Conservation (phyloP, 2,888 invertebrate species). For the Crossocerus cetratus region DNA sequence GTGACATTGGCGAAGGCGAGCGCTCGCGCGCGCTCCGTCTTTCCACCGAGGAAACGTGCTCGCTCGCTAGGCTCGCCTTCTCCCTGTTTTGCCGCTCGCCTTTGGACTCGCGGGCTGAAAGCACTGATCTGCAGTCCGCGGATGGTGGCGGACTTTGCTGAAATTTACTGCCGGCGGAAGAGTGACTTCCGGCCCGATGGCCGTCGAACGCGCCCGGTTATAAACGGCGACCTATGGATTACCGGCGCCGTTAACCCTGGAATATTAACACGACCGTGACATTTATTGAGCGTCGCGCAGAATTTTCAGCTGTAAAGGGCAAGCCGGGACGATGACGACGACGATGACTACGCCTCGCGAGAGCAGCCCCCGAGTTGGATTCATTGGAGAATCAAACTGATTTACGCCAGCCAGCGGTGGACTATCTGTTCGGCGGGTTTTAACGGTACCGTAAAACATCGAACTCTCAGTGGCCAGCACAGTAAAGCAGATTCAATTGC, state of each 20-base stretch:
- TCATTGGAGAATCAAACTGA: too few relatives aligned
- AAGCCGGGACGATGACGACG: too few relatives aligned
- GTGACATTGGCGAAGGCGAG: background rate
- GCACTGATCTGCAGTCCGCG: background rate
- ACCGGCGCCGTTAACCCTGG: background rate
- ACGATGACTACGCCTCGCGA: too few relatives aligned
- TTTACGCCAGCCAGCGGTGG: too few relatives aligned
- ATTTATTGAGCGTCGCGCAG: background rate
- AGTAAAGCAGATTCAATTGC: too few relatives aligned
- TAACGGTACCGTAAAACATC: too few relatives aligned
- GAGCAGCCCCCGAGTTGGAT: too few relatives aligned
- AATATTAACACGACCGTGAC: background rate
- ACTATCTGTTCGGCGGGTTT: too few relatives aligned
- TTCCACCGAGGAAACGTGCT: background rate
- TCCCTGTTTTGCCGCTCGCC: too few relatives aligned
- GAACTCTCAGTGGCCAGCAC: too few relatives aligned
- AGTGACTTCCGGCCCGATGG: background rate
- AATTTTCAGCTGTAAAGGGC: too few relatives aligned
- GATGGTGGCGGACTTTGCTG: background rate
- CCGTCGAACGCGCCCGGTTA: background rate
- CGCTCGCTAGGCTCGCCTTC: background rate
- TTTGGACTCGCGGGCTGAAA: background rate
- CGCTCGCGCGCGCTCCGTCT: background rate
- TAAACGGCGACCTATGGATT: background rate
- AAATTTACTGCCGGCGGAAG: constrained; percentile 2